Evolutionary conservation across 2,113 vertebrate species (phyloP), one percentile per base, ranked within the genome.

Genomic region (Notarius quadriscutis): DNA sequence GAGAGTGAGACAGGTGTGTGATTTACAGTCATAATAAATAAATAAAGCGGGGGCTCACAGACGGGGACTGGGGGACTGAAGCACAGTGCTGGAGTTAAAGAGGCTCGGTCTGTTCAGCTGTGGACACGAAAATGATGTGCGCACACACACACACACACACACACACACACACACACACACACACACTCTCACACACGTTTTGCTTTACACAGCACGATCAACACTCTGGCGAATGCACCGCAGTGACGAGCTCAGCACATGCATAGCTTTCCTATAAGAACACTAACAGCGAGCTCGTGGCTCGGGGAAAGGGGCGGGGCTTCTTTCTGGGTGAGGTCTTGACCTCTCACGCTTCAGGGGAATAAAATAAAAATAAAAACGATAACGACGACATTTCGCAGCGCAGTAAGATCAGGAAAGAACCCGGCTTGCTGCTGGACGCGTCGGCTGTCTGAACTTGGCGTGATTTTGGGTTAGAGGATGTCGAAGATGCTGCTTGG

Each of bases 401-500:
- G 93, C 91, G 92, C 90, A 60, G 79, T 30, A 11, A 57, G 84
- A 82, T 89, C 80, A 83, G 87, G 81, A 89, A 75, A 88, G 55
- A 51, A 20, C 17, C 81, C 83, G 34, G 74, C 48, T 79, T 77
- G 91, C 90, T 51, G 91, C 27, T 89, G 82, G 90, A 93, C 91
- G 89, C 67, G 1, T 85, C 90, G 86, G 92, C 88, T 1, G 86
- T 17, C 18, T 48, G 71, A 72, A 22, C 12, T n/a, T 48, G 11
- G 10, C 48, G 0, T 10, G 0, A 6, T 30, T 80, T 58, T 8
- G 3, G 0, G 11, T 94, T 97, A 99, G 90, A 99, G 96, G 90
- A 96, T 91, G 91, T 98, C 96, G 41, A 97, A 96, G 93, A 99
- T 95, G 93, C 96, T 95, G 88, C 94, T 94, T 84, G 97, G 97